A percentile compares a stretch with the other conserved stretches of the same genome.
Conservation (phyloP, 2,113 vertebrate species). For the Sciurus niger region DNA sequence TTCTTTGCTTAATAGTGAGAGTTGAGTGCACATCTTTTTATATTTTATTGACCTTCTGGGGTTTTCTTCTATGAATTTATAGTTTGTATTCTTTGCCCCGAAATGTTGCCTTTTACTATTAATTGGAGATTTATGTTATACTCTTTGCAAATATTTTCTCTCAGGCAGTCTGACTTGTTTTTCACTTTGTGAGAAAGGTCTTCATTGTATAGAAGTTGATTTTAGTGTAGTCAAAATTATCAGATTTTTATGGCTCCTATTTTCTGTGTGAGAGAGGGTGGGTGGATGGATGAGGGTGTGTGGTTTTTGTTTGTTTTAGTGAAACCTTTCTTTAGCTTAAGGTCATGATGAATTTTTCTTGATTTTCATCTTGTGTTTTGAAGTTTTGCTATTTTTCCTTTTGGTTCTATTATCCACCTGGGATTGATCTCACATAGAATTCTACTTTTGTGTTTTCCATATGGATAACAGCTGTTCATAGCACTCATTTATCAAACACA, state of each 20-base stretch:
- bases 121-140: constrained; percentile 5
- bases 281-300: neutral
- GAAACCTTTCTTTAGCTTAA: constrained; percentile 46
- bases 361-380: constrained; percentile 43
- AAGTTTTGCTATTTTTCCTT: constrained; percentile 28
- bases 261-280: neutral
- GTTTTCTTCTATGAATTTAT: neutral
- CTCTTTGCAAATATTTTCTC: neutral
- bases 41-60: neutral
- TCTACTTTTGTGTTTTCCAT: neutral
- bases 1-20: constrained; percentile 61
- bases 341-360: constrained; percentile 1
- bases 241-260: neutral
- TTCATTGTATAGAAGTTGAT: neutral
- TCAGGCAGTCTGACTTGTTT: constrained; percentile 7
- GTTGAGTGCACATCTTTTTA: neutral
- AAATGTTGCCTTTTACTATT: neutral
- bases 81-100: neutral
- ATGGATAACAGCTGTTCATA: neutral
- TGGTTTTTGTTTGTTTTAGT: neutral
- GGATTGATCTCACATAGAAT: neutral
- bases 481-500: neutral
- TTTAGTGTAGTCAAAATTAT: constrained; percentile 30
- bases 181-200: neutral
- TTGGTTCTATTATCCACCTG: neutral